Evolutionary conservation across 2,888 invertebrate species (phyloP).

Genomic region (Gandaritis pyraliata): DNA sequence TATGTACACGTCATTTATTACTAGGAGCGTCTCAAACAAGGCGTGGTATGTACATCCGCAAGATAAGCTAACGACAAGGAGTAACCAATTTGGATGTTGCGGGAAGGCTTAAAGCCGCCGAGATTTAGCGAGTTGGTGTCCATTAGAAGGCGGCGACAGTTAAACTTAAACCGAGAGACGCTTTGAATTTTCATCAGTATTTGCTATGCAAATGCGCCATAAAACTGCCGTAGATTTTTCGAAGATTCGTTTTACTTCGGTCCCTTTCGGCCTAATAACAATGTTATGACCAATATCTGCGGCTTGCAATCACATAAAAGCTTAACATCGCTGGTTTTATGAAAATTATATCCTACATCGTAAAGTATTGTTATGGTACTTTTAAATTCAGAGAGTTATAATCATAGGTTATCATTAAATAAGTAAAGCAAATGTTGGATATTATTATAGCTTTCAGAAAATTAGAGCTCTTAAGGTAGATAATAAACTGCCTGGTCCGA

Average conservation of each 20-base stretch:
- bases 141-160: slow-evolving; percentile 62
- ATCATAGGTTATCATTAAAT: no score
- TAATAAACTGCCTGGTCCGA: slow-evolving; percentile 22
- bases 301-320: slow-evolving; percentile 28
- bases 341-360: slow-evolving; percentile 1
- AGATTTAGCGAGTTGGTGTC: slow-evolving; percentile 63
- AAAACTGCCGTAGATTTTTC: slow-evolving; percentile 50
- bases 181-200: slow-evolving; percentile 60
- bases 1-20: slow-evolving; percentile 39
- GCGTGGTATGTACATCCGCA: slow-evolving; percentile 46
- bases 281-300: slow-evolving; percentile 30
- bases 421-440: no score
- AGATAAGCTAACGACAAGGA: slow-evolving; percentile 63
- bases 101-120: slow-evolving; percentile 57
- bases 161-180: slow-evolving; percentile 59
- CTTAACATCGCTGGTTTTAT: slow-evolving; percentile 23
- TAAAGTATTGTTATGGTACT: neutral
- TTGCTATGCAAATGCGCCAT: slow-evolving; percentile 58
- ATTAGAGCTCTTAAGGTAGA: neutral
- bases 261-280: slow-evolving; percentile 37
- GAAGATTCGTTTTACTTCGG: slow-evolving; percentile 42
- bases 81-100: slow-evolving; percentile 65
- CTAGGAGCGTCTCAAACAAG: slow-evolving; percentile 38
- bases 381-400: neutral
- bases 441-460: no score